Evolutionary conservation across 2,888 invertebrate genomes (phyloP).

Genomic region (Tetranychus truncatus): DNA sequence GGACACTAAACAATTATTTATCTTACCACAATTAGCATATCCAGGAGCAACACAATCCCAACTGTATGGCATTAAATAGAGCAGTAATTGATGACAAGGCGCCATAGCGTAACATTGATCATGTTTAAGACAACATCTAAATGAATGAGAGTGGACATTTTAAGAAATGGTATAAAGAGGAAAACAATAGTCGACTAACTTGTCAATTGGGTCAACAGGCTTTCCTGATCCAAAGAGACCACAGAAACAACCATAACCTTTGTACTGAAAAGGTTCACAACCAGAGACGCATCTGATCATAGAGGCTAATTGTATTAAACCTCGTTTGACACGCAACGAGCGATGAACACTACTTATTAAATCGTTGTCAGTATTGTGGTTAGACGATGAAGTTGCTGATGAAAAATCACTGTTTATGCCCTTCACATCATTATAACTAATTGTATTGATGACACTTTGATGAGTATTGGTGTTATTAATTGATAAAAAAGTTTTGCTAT

Average conservation of each 20-base stretch:
- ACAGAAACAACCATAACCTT: constrained; percentile 76
- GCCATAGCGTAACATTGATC: constrained; percentile 65
- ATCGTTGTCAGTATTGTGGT: neutral
- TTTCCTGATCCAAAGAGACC: constrained; percentile 63
- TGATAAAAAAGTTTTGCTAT: too few relatives aligned
- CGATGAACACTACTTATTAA: neutral
- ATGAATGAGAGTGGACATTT: too few relatives aligned
- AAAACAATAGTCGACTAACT: constrained; percentile 35
- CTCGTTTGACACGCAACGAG: constrained; percentile 40
- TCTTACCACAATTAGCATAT: constrained; percentile 52
- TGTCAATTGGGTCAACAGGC: constrained; percentile 61
- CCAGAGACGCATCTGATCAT: constrained; percentile 69
- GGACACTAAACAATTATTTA: neutral
- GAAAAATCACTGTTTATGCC: neutral
- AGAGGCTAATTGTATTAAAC: constrained; percentile 58
- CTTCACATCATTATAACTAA: neutral
- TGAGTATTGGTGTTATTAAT: too few relatives aligned
- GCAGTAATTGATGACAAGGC: constrained; percentile 56
- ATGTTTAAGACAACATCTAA: constrained; percentile 61
- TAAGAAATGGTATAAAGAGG: neutral
- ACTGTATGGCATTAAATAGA: constrained; percentile 67
- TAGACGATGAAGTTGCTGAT: neutral
- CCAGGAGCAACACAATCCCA: constrained; percentile 60
- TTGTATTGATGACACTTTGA: too few relatives aligned
- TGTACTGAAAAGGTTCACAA: constrained; percentile 54